Conservation (phyloP, 2,113 vertebrate species). For the Paratilapia polleni region DNA sequence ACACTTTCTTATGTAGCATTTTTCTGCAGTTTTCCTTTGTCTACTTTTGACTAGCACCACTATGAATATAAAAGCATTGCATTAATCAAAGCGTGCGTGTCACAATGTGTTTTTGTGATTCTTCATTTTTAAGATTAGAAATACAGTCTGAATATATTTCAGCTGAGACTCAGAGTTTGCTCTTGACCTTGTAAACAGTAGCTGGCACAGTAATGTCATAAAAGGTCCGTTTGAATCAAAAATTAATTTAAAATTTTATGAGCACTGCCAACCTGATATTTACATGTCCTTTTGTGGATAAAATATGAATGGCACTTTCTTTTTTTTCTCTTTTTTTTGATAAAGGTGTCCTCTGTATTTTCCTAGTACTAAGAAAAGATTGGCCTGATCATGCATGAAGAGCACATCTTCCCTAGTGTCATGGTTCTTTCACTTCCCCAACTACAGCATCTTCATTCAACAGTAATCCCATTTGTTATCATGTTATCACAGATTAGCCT, state of each 20-base stretch:
- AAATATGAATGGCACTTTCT: not conserved
- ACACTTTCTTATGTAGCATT: not conserved
- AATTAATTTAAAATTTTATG: not conserved
- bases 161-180: not conserved
- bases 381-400: not conserved
- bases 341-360: not conserved
- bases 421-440: not conserved
- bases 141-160: not conserved
- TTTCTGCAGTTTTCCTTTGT: not conserved
- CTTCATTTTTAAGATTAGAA: not conserved
- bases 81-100: not conserved
- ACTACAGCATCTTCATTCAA: constrained; percentile 16
- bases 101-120: not conserved
- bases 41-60: constrained; percentile 4
- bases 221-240: not conserved
- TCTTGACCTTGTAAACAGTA: not conserved
- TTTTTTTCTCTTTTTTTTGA: too few species aligned
- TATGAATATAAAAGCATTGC: not conserved
- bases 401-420: not conserved
- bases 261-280: not conserved
- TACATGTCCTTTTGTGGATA: not conserved
- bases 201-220: not conserved
- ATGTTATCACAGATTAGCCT: constrained; percentile 3
- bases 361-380: not conserved
- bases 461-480: constrained; percentile 46